Base-by-base conservation (phyloP, 1,140 invertebrate genomes). In the Macrostomum lignano region DNA sequence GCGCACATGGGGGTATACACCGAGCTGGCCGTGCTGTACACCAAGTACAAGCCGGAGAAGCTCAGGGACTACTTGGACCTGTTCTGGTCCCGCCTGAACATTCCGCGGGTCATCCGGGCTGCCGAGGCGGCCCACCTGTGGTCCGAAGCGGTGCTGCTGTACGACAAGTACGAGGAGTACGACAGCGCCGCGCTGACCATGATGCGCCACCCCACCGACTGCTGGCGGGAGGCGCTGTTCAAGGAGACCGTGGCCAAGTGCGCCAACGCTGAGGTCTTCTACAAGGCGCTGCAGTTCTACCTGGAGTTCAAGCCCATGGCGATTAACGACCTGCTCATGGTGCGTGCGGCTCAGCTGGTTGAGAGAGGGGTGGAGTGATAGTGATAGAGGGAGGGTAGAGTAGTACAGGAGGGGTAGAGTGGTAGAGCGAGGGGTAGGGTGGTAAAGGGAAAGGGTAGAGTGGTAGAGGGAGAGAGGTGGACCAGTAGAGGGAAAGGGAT, bases 1-100 rank as follows among this genome's bases (percentile, higher is more conserved):
- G 88, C 88, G 15, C 91, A 98, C 48, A 96, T 98, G 88, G 91
- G 91, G 37, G 98, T 98, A 86, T 98, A 98, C 57, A 98, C 88
- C 2, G 91, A 98, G 57, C 62, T 98, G 38, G 91, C 86, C 30
- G 91, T 94, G 48, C 66, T 98, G 3, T 98, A 98, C 62, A 93
- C 82, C 33, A 96, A 94, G 62, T 98, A 84, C 61, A 96, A 96
- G 60, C 79, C 88, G 1, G 74, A 75, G 36, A 91, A 94, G 58
- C 94, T 98, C 84, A 68, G 81, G 31, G 91, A 98, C 58, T 88
- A 98, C 61, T 63, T 98, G 35, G 88, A 98, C 55, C 63, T 98
- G 9, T 98, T 98, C 63, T 98, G 91, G 91, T 94, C 84, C 2
- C 67, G 91, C 40, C 86, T 98, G 25, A 98, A 98, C 63, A 98